A percentile compares a stretch with the other conserved stretches of the same genome.
These are phyloP conservation scores for Salarias fasciatus DNA, from an alignment of 2,797 vertebrate species.

Conservation along the genomic window DNA sequence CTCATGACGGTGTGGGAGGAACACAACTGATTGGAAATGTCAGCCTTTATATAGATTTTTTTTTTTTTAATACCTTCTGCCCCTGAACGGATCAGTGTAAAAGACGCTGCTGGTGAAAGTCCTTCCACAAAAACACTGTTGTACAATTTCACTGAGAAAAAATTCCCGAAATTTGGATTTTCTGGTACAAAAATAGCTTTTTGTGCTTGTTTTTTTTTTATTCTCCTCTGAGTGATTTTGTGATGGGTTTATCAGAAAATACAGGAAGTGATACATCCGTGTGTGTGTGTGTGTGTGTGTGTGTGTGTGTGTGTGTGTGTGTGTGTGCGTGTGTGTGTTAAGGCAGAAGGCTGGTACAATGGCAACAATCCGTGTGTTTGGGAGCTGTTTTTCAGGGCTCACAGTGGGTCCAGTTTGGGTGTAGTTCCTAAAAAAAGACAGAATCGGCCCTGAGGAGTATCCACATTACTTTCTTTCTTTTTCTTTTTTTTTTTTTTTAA, in stretches of 20 bases:
- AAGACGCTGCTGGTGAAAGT: conserved; percentile 69
- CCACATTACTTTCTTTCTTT: conserved; percentile 6
- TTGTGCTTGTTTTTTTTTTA: conserved; percentile 56
- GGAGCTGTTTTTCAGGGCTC: conserved; percentile 54
- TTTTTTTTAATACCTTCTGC: conserved; percentile 3
- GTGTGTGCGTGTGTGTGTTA: conserved; percentile 60
- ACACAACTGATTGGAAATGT: conserved; percentile 26
- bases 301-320: too few species aligned
- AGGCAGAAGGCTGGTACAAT: conserved; percentile 74
- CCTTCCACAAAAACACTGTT: conserved; percentile 32
- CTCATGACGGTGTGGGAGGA: too few species aligned
- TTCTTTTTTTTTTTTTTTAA: neutral
- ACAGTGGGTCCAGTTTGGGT: conserved; percentile 68
- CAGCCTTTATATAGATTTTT: neutral
- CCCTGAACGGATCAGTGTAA: conserved; percentile 6
- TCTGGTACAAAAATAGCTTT: conserved; percentile 74
- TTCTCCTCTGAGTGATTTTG: conserved; percentile 59
- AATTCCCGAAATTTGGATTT: conserved; percentile 44
- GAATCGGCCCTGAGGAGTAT: conserved; percentile 71
- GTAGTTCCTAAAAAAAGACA: conserved; percentile 39
- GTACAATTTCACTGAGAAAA: conserved; percentile 20
- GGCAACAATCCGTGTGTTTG: conserved; percentile 64
- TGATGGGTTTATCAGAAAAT: conserved; percentile 54
- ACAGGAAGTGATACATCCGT: conserved; percentile 36
- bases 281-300: neutral